These are phyloP conservation scores for Thereuonema tuberculata DNA, from an alignment of 1,140 invertebrate genomes.

Conservation along the genomic window DNA sequence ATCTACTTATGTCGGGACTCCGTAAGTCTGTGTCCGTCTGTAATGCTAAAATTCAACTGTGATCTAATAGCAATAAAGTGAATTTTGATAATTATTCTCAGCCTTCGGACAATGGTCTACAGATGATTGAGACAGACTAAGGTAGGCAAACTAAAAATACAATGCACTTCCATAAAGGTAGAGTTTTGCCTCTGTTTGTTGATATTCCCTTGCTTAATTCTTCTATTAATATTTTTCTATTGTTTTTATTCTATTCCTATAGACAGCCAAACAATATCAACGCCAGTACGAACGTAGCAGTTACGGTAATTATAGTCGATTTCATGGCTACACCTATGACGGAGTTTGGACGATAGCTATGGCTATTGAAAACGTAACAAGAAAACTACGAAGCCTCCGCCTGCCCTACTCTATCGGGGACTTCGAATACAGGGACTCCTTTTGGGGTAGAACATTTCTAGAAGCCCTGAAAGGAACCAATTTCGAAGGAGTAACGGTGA, in stretches of 20 bases:
- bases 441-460: conserved; percentile 77
- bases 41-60: too few species aligned
- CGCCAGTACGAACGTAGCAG: conserved; percentile 64
- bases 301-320: conserved; percentile 72
- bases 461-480: conserved; percentile 77
- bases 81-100: too few species aligned
- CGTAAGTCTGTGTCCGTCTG: too few species aligned
- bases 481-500: conserved; percentile 86
- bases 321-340: conserved; percentile 95
- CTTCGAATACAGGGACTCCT: conserved; percentile 65
- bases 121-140: too few species aligned
- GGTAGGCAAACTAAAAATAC: too few species aligned
- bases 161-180: too few species aligned
- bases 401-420: conserved; percentile 27
- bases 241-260: conserved; percentile 23
- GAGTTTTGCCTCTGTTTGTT: too few species aligned
- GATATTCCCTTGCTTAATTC: too few species aligned
- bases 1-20: too few species aligned
- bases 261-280: conserved; percentile 81
- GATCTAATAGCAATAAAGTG: too few species aligned
- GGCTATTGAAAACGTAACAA: conserved; percentile 73
- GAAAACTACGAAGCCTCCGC: conserved; percentile 35
- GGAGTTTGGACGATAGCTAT: conserved; percentile 91
- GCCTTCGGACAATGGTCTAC: too few species aligned
- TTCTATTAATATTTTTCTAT: too few species aligned